Evolutionary conservation across 2,888 invertebrate species (phyloP), one percentile per base, ranked within the genome.

Genomic region (Parnassius glacialis): DNA sequence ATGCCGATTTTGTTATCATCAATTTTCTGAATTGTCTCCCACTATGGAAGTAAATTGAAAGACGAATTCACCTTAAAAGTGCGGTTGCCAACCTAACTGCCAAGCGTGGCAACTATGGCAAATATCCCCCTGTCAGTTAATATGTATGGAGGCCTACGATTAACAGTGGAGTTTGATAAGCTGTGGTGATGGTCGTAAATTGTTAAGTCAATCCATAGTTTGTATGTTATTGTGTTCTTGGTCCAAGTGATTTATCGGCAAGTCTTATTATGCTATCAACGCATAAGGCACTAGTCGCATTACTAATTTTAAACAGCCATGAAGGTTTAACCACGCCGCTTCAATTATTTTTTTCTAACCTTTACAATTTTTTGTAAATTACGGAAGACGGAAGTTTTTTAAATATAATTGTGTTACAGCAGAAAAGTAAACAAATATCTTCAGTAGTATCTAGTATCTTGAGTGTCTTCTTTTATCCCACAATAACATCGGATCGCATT

Each of bases 261-360:
- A 43, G 34, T 64, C 47, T 60, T 64, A 59, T 56, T 64, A 64
- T 64, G 45, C 63, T 52, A 57, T 47, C 52, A 51, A 16, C 57
- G 59, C 52, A 52, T 51, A 56, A 45, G 59, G 59, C 63, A 56
- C 56, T 47, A 48, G 12, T 52, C 34, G 63, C 52, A 64, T 63
- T 45, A 56, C 52, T 56, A 63, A 63, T 61, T 57, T 34, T 57
- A 48, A 52, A 51, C 51, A 56, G 34, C 47, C 57, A 20, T 52
- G 61, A 57, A 61, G 56, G 57, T 34, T 61, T 42, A 16, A 57
- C 52, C 57, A 61, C 42, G 47, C 44, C 48, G 45, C 42, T 16
- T 44, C 55, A 43, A 56, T 56, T 56, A 54, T 50, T 3, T 52
- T 61, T 61, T 61, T 43, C n/a, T 44, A 44, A 13, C 50, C 34